phyloP scores from a whole-genome alignment of 2,113 vertebrate species.

The Podocnemis expansa region DNA sequence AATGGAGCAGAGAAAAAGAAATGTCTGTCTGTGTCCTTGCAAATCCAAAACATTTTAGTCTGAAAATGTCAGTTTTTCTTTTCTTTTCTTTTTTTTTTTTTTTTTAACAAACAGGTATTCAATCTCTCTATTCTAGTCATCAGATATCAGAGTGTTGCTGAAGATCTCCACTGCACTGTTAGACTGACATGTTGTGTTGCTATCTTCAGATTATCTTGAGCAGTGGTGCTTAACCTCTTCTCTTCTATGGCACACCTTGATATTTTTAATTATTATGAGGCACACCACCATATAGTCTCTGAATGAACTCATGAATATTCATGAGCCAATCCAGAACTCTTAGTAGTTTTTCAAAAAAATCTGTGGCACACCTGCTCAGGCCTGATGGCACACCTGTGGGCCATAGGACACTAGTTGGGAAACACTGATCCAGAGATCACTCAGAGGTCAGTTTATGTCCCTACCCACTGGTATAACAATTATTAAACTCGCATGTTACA shows the following conservation, averaged over 20 bases:
- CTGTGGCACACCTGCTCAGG: no score
- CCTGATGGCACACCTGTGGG: no score
- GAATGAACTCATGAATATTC: no score
- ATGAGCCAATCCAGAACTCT: no score
- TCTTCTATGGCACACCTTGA: no score
- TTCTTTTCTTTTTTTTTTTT: fast-evolving
- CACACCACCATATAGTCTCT: no score
- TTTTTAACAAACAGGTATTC: fast-evolving
- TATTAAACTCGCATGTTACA: background rate
- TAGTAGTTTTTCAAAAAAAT: no score
- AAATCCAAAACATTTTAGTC: background rate
- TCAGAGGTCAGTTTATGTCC: background rate
- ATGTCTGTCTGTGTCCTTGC: background rate
- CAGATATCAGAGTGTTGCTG: background rate
- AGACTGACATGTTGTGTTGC: background rate
- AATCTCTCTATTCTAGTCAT: background rate
- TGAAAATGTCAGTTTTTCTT: fast-evolving
- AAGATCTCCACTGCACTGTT: background rate
- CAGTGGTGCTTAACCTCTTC: no score
- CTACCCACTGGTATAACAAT: background rate
- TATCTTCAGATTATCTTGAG: background rate
- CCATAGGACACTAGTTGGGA: no score
- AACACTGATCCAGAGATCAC: no score
- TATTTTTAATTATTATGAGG: no score
- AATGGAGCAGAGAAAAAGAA: background rate